Conservation (phyloP, 2,888 invertebrate species). For the Nebria salina region DNA sequence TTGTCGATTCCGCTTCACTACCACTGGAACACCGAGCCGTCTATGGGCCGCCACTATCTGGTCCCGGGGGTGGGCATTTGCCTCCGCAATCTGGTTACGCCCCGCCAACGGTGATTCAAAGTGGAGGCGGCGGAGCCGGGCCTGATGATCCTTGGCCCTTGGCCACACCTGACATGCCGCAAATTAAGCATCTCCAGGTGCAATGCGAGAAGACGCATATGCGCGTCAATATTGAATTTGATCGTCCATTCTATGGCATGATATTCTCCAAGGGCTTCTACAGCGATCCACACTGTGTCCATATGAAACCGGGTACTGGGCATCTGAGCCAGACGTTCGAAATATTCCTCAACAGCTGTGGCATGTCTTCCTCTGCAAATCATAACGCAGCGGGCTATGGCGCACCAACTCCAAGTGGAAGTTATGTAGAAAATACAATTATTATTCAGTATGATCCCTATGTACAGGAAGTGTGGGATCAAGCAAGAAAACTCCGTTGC, state of each 20-base stretch:
- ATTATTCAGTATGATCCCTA: slow-evolving; percentile 95
- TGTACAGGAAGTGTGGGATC: slow-evolving; percentile 96
- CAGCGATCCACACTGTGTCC: slow-evolving; percentile 91
- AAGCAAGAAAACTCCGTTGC: slow-evolving; percentile 89
- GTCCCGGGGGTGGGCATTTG: slow-evolving; percentile 58
- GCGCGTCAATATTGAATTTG: slow-evolving; percentile 95
- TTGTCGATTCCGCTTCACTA: slow-evolving; percentile 81
- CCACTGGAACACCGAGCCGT: slow-evolving; percentile 84
- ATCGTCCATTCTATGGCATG: slow-evolving; percentile 94
- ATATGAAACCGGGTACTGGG: slow-evolving; percentile 89
- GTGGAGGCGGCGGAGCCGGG: slow-evolving; percentile 59
- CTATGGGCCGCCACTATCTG: slow-evolving; percentile 73
- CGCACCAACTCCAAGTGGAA: slow-evolving; percentile 89
- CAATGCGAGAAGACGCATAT: slow-evolving; percentile 96
- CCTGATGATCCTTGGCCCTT: slow-evolving; percentile 90
- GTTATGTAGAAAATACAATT: slow-evolving; percentile 94
- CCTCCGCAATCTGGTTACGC: slow-evolving; percentile 53
- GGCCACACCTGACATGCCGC: slow-evolving; percentile 88
- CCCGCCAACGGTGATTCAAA: slow-evolving; percentile 58
- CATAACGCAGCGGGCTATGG: slow-evolving; percentile 85
- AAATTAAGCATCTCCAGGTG: slow-evolving; percentile 92
- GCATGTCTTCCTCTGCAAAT: slow-evolving; percentile 93
- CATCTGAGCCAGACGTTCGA: slow-evolving; percentile 92
- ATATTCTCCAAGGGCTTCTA: slow-evolving; percentile 95
- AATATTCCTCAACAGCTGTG: slow-evolving; percentile 92